Percentiles rank a stretch among this genome's conserved stretches.
Evolutionary conservation across 1,140 invertebrate genomes (phyloP).

Genomic region (Psilanteris sp.): DNA sequence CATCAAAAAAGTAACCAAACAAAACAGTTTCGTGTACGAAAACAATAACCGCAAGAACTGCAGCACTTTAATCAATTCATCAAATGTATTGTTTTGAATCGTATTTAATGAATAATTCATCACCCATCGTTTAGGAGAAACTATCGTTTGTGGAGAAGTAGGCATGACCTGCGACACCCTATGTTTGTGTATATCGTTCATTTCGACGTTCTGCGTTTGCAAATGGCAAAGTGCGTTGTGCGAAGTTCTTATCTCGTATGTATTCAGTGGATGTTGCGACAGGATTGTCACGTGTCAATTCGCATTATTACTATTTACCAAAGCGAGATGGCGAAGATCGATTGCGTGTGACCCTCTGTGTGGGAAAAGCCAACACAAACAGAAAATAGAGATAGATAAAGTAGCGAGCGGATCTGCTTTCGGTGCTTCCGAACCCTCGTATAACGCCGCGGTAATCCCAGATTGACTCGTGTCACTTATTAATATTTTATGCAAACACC

Average conservation of each 20-base stretch:
- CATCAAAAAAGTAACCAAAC: too few species aligned
- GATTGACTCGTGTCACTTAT: conserved; percentile 81
- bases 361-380: conserved; percentile 79
- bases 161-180: conserved; percentile 29
- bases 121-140: conserved; percentile 9
- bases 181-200: conserved; percentile 46
- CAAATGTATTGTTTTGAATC: conserved; percentile 8
- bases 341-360: conserved; percentile 70
- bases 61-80: neutral
- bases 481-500: conserved; percentile 81
- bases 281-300: conserved; percentile 77
- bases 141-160: neutral
- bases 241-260: conserved; percentile 36
- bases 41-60: too few species aligned
- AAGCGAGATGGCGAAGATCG: conserved; percentile 66
- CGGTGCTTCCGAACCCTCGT: conserved; percentile 50
- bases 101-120: conserved; percentile 33
- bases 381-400: conserved; percentile 80
- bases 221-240: conserved; percentile 22
- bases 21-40: too few species aligned
- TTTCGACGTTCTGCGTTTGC: conserved; percentile 31
- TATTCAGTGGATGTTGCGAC: conserved; percentile 56
- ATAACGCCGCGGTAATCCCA: conserved; percentile 73
- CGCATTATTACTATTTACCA: conserved; percentile 80
- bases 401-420: conserved; percentile 65